Evolutionary conservation across 2,888 invertebrate genomes (phyloP), one percentile per base, ranked within the genome.

Genomic region (Sphaerophoria rueppellii): DNA sequence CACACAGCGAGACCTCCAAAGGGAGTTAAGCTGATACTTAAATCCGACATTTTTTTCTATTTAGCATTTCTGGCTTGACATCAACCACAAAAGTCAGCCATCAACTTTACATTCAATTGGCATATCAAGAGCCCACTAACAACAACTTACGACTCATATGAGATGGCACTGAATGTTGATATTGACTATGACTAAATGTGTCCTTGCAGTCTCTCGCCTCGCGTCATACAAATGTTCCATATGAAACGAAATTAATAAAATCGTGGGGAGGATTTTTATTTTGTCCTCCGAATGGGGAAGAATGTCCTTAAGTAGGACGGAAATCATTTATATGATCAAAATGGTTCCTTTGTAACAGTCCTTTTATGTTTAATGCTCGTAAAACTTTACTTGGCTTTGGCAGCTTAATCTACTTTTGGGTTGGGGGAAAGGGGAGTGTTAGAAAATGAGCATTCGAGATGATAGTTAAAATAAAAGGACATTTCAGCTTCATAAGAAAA

Each of bases 241-340:
- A 71, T 43, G 58, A 78, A 82, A 78, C 71, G 40, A 75, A 75
- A 83, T 82, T 79, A 79, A 43, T 65, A 46, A 63, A 77, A 50
- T 50, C 24, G 16, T 16, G 65, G 50, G 50, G 4, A 35, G 65
- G 11, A 7, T 6, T 24, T 12, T 50, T 54, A n/a, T 11, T 24
- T 24, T 52, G 11, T 40, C 40, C 40, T 43, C 48, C 48, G 69
- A 57, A 54, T 55, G 14, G 55, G 40, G 14, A 4, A 55, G 24
- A 50, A 71, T 67, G 79, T 71, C 75, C 74, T 75, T 79, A 24
- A 24, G 24, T 67, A 48, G 67, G 65, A 71, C 57, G 70, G 55
- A 75, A 83, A 75, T 83, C 82, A 75, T 83, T 83, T 83, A 24
- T 24, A 83, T 75, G 79, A 60, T 82, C 70, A 57, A 46, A 70